Evolutionary conservation across 1,140 invertebrate species (phyloP).

Genomic region (Chelonus insularis): DNA sequence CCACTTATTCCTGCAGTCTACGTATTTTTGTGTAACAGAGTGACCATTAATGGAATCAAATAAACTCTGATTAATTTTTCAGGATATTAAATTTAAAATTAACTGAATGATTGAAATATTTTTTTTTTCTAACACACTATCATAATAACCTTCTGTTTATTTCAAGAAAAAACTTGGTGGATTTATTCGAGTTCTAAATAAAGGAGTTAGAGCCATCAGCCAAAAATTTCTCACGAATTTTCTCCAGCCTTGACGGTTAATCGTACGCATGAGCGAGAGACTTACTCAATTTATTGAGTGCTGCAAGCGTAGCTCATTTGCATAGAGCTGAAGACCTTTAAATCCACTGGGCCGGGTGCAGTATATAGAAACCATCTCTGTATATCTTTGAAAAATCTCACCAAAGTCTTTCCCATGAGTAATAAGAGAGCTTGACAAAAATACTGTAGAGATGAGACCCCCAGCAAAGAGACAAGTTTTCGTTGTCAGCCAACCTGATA

Average conservation of each 20-base stretch:
- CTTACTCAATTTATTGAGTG: slow-evolving; percentile 13
- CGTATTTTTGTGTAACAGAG: too few relatives aligned
- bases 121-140: too few relatives aligned
- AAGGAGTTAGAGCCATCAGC: neutral
- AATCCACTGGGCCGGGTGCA: slow-evolving; percentile 21
- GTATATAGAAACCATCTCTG: neutral
- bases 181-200: neutral
- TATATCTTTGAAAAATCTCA: slow-evolving; percentile 20
- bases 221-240: slow-evolving; percentile 19
- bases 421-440: neutral
- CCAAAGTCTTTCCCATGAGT: slow-evolving; percentile 22
- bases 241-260: neutral
- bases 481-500: slow-evolving; percentile 19
- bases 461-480: slow-evolving; percentile 19
- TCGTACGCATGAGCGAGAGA: neutral
- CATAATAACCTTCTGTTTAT: too few relatives aligned
- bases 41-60: too few relatives aligned
- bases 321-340: slow-evolving; percentile 27
- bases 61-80: too few relatives aligned
- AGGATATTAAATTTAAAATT: too few relatives aligned
- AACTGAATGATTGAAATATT: too few relatives aligned
- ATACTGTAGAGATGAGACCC: neutral
- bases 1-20: too few relatives aligned
- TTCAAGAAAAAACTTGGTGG: too few relatives aligned
- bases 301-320: slow-evolving; percentile 24